Percentiles rank a stretch among this genome's conserved stretches.
Conservation (phyloP, 2,888 invertebrate species). For the Andrena bicolor region DNA sequence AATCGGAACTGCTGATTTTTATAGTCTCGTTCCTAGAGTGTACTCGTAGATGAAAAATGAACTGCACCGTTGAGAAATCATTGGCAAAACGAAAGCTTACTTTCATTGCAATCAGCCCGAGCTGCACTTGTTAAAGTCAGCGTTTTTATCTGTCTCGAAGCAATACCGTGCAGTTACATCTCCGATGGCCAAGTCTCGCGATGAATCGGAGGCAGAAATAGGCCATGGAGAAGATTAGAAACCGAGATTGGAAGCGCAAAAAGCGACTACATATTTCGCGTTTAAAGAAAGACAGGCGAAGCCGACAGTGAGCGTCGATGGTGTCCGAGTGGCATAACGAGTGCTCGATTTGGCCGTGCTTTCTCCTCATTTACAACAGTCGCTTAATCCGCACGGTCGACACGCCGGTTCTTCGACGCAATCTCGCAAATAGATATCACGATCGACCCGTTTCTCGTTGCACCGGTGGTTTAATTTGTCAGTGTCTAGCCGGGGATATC, state of each 20-base stretch:
- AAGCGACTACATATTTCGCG: constrained; percentile 17
- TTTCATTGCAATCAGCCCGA: constrained; percentile 16
- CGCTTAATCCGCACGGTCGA: constrained; percentile 44
- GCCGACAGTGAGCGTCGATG: neutral
- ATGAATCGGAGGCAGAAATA: constrained; percentile 18
- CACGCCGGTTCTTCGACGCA: constrained; percentile 35
- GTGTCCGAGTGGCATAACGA: constrained; percentile 44
- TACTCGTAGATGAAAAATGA: too few species aligned
- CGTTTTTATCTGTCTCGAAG: neutral
- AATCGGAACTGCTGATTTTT: neutral
- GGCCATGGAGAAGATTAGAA: constrained; percentile 24
- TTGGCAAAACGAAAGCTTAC: neutral
- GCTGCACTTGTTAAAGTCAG: neutral
- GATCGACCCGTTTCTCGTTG: constrained; percentile 40
- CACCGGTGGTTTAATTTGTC: constrained; percentile 42
- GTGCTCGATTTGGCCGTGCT: constrained; percentile 39
- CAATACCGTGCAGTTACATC: constrained; percentile 4
- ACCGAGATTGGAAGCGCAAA: neutral
- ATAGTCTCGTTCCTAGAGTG: neutral
- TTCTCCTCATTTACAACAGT: constrained; percentile 52
- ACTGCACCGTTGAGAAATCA: neutral
- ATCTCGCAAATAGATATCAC: constrained; percentile 39
- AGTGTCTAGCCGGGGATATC: constrained; percentile 19
- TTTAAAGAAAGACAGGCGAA: constrained; percentile 17
- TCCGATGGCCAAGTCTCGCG: neutral